These are phyloP conservation scores for Colletes gigas DNA, from an alignment of 1,140 invertebrate species.

Conservation along the genomic window DNA sequence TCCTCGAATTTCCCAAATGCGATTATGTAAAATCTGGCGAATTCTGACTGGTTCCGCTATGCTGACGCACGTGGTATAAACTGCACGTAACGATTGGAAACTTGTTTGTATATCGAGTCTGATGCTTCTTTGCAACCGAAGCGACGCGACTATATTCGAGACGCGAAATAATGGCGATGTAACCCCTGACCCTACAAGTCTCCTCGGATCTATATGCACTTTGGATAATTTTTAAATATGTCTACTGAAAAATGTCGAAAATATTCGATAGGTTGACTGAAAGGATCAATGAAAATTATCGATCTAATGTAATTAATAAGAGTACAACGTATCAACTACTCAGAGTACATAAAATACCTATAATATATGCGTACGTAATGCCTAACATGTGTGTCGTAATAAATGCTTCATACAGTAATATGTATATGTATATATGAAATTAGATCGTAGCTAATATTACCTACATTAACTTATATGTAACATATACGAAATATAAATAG, in stretches of 20 bases:
- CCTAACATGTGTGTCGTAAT: slow-evolving; percentile 26
- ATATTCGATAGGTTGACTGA: no score
- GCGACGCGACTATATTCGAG: not conserved
- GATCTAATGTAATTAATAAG: no score
- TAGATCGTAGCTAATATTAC: not conserved
- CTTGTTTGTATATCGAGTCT: slow-evolving; percentile 23
- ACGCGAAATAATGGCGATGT: not conserved
- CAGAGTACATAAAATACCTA: not conserved
- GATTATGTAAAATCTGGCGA: slow-evolving; percentile 40
- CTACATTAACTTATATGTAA: slow-evolving; percentile 1
- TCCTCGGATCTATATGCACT: no score
- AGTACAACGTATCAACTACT: no score
- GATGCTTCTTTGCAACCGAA: not conserved
- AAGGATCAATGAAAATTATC: no score
- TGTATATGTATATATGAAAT: not conserved
- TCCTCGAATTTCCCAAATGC: slow-evolving; percentile 36
- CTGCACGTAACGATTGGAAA: slow-evolving; percentile 14
- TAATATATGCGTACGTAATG: not conserved
- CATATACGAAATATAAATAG: not conserved
- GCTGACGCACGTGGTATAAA: slow-evolving; percentile 9
- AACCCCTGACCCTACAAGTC: no score
- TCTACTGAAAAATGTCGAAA: no score
- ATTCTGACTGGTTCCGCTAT: slow-evolving; percentile 24
- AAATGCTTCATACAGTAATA: not conserved
- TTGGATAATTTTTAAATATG: no score